Evolutionary conservation across 2,888 invertebrate species (phyloP).

Genomic region (Sturmia bella): DNA sequence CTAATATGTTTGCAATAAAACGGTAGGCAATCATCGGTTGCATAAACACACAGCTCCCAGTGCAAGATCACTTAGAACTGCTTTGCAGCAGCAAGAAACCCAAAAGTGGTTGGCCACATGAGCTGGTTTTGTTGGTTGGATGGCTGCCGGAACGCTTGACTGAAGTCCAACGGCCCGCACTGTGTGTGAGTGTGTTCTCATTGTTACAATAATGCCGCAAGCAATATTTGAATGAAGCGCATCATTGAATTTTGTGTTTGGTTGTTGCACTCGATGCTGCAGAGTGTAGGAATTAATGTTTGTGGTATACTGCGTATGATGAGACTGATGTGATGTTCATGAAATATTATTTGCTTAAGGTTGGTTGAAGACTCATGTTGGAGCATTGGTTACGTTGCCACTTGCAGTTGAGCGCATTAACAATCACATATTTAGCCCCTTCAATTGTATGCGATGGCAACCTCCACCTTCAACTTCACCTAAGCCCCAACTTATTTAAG

Average conservation of each 20-base stretch:
- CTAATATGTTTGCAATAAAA: slow-evolving; percentile 77
- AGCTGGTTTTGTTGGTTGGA: slow-evolving; percentile 23
- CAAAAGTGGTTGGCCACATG: slow-evolving; percentile 16
- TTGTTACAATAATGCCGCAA: slow-evolving; percentile 65
- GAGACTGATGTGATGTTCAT: slow-evolving; percentile 55
- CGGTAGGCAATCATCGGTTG: slow-evolving; percentile 74
- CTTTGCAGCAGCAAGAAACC: slow-evolving; percentile 18
- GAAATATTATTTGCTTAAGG: slow-evolving; percentile 69
- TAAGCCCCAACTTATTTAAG: slow-evolving; percentile 37
- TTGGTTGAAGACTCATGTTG: slow-evolving; percentile 64
- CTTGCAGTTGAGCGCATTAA: slow-evolving; percentile 41
- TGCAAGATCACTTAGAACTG: slow-evolving; percentile 52
- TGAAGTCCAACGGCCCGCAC: slow-evolving; percentile 35
- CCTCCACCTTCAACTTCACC: slow-evolving; percentile 64
- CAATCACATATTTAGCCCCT: slow-evolving; percentile 18
- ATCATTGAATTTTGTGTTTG: slow-evolving; percentile 66
- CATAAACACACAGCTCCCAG: slow-evolving; percentile 60
- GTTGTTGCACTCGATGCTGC: slow-evolving; percentile 32
- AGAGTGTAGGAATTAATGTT: slow-evolving; percentile 32
- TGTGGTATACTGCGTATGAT: slow-evolving; percentile 38
- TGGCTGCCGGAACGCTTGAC: slow-evolving; percentile 35
- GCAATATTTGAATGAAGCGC: slow-evolving; percentile 68
- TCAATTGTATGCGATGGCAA: slow-evolving; percentile 30
- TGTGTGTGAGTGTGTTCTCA: slow-evolving; percentile 20
- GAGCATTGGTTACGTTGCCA: slow-evolving; percentile 69